These are phyloP conservation scores for Sorex araneus DNA, from an alignment of 2,113 vertebrate genomes.

Conservation along the genomic window DNA sequence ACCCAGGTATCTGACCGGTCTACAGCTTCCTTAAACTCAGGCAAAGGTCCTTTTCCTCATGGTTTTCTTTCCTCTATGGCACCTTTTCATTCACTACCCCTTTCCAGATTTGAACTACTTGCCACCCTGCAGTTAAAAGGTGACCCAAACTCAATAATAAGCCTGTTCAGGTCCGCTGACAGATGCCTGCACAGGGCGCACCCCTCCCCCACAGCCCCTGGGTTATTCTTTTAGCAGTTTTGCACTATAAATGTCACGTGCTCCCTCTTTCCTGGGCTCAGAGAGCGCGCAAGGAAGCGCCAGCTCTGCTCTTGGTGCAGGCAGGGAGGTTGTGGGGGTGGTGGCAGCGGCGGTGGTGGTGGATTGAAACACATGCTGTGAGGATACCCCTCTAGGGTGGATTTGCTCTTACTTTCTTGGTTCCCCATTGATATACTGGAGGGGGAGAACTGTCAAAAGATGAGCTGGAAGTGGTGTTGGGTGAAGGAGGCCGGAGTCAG, in stretches of 20 bases:
- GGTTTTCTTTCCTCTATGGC: not conserved
- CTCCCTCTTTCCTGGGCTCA: not conserved
- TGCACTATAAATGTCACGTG: not conserved
- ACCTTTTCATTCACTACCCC: not conserved
- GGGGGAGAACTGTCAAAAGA: not conserved
- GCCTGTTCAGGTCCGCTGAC: not conserved
- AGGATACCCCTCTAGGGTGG: not conserved
- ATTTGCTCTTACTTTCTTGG: not conserved
- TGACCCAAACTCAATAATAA: not conserved
- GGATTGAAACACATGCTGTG: not conserved
- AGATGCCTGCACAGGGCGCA: not conserved
- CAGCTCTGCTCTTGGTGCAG: not conserved
- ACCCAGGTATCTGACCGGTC: not conserved
- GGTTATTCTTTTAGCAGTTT: slow-evolving; percentile 7
- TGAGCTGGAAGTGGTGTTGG: not conserved
- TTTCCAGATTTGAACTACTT: not conserved
- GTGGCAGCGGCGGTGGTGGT: not conserved
- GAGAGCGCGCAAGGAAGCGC: not conserved
- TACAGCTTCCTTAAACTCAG: not conserved
- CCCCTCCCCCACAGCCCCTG: no score
- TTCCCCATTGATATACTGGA: not conserved
- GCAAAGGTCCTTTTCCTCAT: not conserved
- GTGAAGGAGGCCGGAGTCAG: no score
- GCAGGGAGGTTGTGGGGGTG: not conserved
- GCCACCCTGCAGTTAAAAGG: not conserved